Conservation (phyloP, 2,113 vertebrate genomes). For the Epinephelus moara region DNA sequence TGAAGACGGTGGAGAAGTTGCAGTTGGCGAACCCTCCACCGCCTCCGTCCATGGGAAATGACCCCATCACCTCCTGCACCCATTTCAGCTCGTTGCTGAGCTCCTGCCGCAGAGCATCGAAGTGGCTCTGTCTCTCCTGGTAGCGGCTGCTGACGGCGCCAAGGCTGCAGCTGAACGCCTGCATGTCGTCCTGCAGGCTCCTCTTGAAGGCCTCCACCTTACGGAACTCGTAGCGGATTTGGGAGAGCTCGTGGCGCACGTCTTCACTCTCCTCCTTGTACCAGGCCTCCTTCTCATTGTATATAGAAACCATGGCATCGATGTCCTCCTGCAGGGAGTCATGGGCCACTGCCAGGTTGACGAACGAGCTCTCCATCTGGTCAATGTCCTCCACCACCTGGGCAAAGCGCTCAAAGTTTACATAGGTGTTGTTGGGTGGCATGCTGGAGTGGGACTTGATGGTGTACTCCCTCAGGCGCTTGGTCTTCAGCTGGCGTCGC, state of each 20-base stretch:
- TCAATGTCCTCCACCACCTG: conserved; percentile 89
- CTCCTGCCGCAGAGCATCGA: conserved; percentile 87
- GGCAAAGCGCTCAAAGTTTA: conserved; percentile 94
- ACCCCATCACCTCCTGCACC: conserved; percentile 89
- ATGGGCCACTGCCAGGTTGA: conserved; percentile 76
- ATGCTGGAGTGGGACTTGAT: conserved; percentile 96
- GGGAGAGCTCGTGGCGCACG: conserved; percentile 84
- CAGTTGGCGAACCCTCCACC: conserved; percentile 73
- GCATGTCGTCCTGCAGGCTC: conserved; percentile 87
- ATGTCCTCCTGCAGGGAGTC: conserved; percentile 91
- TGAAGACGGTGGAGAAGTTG: conserved; percentile 79
- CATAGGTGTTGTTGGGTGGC: conserved; percentile 95
- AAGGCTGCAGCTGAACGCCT: conserved; percentile 77
- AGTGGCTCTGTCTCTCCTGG: conserved; percentile 84
- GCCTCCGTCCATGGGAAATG: conserved; percentile 76
- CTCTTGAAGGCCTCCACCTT: conserved; percentile 90
- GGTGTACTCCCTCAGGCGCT: conserved; percentile 93
- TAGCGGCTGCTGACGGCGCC: conserved; percentile 77
- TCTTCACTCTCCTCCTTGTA: conserved; percentile 92
- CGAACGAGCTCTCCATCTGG: conserved; percentile 78
- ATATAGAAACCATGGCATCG: conserved; percentile 91
- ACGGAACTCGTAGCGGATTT: conserved; percentile 88
- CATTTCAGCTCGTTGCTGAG: conserved; percentile 88
- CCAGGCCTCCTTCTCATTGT: conserved; percentile 94
- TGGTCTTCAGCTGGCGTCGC: conserved; percentile 91